Evolutionary conservation across 2,888 invertebrate species (phyloP).

Genomic region (Stenoptilia bipunctidactyla): DNA sequence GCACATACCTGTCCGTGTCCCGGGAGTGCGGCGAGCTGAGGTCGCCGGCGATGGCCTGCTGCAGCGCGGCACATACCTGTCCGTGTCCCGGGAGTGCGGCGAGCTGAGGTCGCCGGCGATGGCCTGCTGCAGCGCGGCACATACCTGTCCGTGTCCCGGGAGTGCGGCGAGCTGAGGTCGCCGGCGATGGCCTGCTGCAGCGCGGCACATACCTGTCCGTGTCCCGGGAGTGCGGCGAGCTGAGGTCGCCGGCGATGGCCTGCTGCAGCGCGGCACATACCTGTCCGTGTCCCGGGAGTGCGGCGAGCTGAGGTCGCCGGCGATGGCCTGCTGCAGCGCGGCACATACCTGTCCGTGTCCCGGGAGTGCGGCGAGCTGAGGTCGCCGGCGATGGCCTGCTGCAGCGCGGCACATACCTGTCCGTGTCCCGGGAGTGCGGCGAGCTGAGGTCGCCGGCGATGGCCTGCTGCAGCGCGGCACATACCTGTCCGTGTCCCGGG

Average conservation of each 20-base stretch:
- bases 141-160: constrained; percentile 94
- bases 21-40: constrained; percentile 91
- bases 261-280: not conserved
- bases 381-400: not conserved
- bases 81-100: constrained; percentile 71
- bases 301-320: not conserved
- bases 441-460: not conserved
- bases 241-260: not conserved
- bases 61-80: constrained; percentile 59
- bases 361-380: not conserved
- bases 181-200: constrained; percentile 30
- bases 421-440: not conserved
- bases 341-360: not conserved
- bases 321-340: not conserved
- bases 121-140: constrained; percentile 91
- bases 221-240: not conserved
- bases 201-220: not conserved
- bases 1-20: too few species aligned
- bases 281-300: not conserved
- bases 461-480: not conserved
- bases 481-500: not conserved
- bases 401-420: not conserved
- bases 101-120: constrained; percentile 87
- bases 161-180: constrained; percentile 88
- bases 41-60: constrained; percentile 55